Base-by-base conservation (phyloP, 1,140 invertebrate genomes). In the Macrobrachium rosenbergii region DNA sequence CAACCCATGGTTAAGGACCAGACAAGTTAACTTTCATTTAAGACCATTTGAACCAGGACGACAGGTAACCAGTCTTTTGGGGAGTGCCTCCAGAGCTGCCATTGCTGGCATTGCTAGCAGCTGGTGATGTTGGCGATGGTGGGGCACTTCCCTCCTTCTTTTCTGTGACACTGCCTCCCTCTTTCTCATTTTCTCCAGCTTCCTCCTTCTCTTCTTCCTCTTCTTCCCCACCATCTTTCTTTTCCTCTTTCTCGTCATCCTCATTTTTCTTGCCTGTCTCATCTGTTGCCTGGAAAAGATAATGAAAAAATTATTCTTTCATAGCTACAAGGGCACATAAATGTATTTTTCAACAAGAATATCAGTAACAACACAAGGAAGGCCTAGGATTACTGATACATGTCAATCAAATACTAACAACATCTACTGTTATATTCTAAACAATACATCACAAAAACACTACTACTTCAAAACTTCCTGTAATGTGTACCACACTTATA, bases 41-140 rank as follows among this genome's bases (percentile, higher is more conserved):
- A 52, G 83, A 85, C 83, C 83, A 85, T 28, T 85, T 85, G 28
- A 85, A 85, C 83, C 83, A 85, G 7, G 83, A 79, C 8, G 83
- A 19, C 16, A 85, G 83, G 43, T 85, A 85, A 6, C 83, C 43
- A 10, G 60, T 52, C 43, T 78, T 85, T 2, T 63, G 37, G 37
- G 79, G 79, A 43, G 79, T n/a, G 23, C 43, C 43, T 12, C 75
- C 21, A 43, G 75, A 58, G 16, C 72, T 37, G 5, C n/a, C 17
- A 17, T 75, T 37, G 21, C 75, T 85, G 62, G 73, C 64, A 19
- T 64, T 64, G 23, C 73, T 78, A 19, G 52, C 52, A 52, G 52
- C 52, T 52, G 52, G 52, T 52, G 52, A 52, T 12, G 52, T 52
- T 52, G 52, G 52, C 12, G 52, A 52, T 52, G 52, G 52, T 52